phyloP scores from a whole-genome alignment of 1,140 invertebrate genomes.

The Capitella teleta region DNA sequence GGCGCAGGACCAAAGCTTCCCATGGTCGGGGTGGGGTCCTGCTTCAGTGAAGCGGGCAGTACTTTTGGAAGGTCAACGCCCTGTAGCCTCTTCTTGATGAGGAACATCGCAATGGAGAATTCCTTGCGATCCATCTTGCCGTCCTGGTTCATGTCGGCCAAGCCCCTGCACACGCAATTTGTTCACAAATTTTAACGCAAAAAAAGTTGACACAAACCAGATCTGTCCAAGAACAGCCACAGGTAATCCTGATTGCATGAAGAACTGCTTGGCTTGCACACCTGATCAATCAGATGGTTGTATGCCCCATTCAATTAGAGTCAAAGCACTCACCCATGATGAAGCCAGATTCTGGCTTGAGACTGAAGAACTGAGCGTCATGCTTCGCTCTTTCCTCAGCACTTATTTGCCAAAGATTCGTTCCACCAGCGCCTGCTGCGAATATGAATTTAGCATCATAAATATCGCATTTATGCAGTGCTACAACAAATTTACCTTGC shows the following conservation, averaged over 20 bases:
- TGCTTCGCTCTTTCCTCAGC: constrained; percentile 76
- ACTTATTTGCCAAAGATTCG: constrained; percentile 80
- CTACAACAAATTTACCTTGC: too few relatives aligned
- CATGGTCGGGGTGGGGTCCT: constrained; percentile 27
- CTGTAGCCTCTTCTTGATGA: constrained; percentile 85
- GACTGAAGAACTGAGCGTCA: constrained; percentile 77
- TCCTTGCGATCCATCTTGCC: constrained; percentile 93
- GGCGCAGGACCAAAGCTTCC: constrained; percentile 8
- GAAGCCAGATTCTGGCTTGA: constrained; percentile 76
- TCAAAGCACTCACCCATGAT: constrained; percentile 27
- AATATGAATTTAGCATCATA: too few relatives aligned
- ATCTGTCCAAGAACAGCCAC: constrained; percentile 80
- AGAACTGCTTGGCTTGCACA: constrained; percentile 86
- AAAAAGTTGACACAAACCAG: constrained; percentile 55
- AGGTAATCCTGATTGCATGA: constrained; percentile 83
- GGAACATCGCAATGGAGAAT: constrained; percentile 94
- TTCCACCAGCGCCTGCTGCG: too few relatives aligned
- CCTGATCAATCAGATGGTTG: constrained; percentile 45
- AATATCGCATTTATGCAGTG: too few relatives aligned
- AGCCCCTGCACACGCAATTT: constrained; percentile 49
- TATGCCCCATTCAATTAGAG: neutral
- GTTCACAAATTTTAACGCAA: neutral
- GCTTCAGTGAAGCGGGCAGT: constrained; percentile 61
- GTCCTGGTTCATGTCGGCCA: constrained; percentile 92
- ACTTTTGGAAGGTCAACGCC: constrained; percentile 78